A percentile compares a stretch with the other conserved stretches of the same genome.
phyloP scores from a whole-genome alignment of 2,113 vertebrate species.

The Psittacula cyanocephala region DNA sequence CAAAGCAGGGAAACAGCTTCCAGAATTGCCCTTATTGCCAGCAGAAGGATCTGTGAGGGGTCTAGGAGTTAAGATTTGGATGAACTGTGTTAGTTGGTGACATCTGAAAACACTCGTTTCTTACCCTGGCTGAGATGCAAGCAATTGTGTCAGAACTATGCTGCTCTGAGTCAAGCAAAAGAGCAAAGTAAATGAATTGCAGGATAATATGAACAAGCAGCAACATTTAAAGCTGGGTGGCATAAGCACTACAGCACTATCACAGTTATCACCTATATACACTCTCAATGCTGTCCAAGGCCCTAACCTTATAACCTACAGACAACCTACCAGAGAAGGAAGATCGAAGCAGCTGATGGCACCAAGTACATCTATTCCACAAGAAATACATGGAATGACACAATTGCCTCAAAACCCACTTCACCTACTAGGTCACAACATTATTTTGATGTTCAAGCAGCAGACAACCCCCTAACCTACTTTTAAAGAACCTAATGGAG shows the following conservation, averaged over 20 bases:
- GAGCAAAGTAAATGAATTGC: neutral
- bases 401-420: neutral
- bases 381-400: neutral
- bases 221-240: neutral
- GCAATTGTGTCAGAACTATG: neutral
- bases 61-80: neutral
- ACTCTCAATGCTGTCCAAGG: neutral
- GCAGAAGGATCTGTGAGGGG: neutral
- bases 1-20: neutral
- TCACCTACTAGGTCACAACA: neutral
- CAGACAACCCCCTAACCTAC: neutral
- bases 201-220: neutral
- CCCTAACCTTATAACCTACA: neutral
- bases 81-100: neutral
- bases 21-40: neutral
- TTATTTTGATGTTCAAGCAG: neutral
- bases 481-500: neutral
- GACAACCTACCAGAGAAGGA: neutral
- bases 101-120: neutral
- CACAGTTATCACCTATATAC: neutral
- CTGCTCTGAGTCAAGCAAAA: neutral
- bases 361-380: neutral
- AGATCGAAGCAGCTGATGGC: neutral
- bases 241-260: neutral
- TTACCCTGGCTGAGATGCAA: neutral